Evolutionary conservation across 64 coral and sea anemone species (phyloP), one percentile per base, ranked within the genome.

Genomic region (Dendronephthya gigantea): DNA sequence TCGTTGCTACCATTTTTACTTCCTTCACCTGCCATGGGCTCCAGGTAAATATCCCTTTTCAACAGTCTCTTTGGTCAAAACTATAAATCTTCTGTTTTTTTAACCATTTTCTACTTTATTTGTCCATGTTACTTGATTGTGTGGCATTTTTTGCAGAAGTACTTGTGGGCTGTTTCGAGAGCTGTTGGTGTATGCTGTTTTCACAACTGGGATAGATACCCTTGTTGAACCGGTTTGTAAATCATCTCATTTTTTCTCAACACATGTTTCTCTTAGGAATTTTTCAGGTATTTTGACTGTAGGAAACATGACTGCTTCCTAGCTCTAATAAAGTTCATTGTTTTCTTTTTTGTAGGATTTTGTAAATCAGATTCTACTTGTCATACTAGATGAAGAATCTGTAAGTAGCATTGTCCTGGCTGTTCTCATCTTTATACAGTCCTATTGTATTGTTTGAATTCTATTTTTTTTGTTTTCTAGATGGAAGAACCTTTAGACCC

Each of bases 401-500:
- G 72, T 79, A 79, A 79, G 72, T 79, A 17, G 25, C 25, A 17
- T 62, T n/a, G 25, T n/a, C 25, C 17, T 62, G 55, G 0, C 19
- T n/a, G 16, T 62, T 13, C 4, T 17, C 6, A 19, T 23, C 3
- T 6, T 45, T 45, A 45, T 45, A 45, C 41, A 1, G 13, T 1
- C 50, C 9, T 1, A 52, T 52, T 52, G 23, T 52, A 52, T 62
- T 45, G 41, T 45, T 45, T 45, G 11, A 45, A 45, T 11, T n/a
- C n/a, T n/a, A 45, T 4, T 45, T 45, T 11, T 58, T 62, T 62
- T 19, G 17, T 27, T 35, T 79, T 79, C 31, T 1, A 79, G 72
- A 79, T 79, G 72, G 72, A 79, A 34, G 72, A 79, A 79, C 72
- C 72, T 11, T 29, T 79, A 35, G 72, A 79, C 15, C 72, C 72